Evolutionary conservation across 2,888 invertebrate genomes (phyloP).

Genomic region (Embidobia sp.): DNA sequence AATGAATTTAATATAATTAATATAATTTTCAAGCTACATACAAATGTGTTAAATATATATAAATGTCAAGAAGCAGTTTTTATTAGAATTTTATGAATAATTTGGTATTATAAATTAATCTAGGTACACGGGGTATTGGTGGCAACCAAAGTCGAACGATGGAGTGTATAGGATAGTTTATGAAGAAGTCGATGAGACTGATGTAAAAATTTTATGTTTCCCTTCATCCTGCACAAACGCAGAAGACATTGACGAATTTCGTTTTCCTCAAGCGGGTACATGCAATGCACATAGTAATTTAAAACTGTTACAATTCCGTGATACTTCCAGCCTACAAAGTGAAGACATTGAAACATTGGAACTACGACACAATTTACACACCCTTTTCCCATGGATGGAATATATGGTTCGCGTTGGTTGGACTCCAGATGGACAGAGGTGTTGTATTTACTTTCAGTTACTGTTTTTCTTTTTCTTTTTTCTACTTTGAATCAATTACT

Average conservation of each 20-base stretch:
- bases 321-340: constrained; percentile 86
- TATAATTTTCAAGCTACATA: too few species aligned
- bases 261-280: constrained; percentile 94
- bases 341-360: constrained; percentile 89
- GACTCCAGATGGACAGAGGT: constrained; percentile 95
- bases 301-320: constrained; percentile 91
- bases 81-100: too few species aligned
- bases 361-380: constrained; percentile 88
- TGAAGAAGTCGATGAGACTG: constrained; percentile 93
- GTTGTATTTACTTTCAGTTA: too few species aligned
- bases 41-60: too few species aligned
- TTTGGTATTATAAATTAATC: too few species aligned
- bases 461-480: too few species aligned
- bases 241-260: constrained; percentile 92
- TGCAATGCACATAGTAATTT: constrained; percentile 94
- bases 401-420: constrained; percentile 97
- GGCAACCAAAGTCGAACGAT: constrained; percentile 92
- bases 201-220: constrained; percentile 95
- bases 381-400: constrained; percentile 95
- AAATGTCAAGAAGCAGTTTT: too few species aligned
- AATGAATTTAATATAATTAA: too few species aligned
- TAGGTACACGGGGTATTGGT: constrained; percentile 97
- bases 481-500: too few species aligned
- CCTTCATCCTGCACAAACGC: constrained; percentile 91
- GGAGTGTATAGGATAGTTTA: constrained; percentile 91